Conservation (phyloP, 2,113 vertebrate genomes). For the Elanoides forficatus region DNA sequence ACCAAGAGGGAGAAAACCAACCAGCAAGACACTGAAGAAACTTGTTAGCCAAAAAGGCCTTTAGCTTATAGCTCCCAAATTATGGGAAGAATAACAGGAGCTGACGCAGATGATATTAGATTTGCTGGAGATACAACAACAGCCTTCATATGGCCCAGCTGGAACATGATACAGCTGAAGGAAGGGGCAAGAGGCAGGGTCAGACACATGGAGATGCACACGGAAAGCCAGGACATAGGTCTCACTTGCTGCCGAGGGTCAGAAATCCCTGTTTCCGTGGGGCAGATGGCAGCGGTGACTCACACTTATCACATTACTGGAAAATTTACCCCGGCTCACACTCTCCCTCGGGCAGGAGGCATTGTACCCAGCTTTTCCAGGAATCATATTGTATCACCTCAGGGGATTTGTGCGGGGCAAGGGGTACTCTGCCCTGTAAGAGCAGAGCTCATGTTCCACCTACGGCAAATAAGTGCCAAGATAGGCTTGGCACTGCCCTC, state of each 20-base stretch:
- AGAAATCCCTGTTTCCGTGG: background rate
- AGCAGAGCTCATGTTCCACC: background rate
- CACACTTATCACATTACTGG: background rate
- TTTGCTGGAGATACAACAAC: background rate
- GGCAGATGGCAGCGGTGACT: rapidly evolving
- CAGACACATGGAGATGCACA: background rate
- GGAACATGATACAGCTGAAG: background rate
- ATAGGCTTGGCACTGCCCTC: background rate
- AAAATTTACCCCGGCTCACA: background rate
- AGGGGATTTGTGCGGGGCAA: background rate
- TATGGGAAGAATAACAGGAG: background rate
- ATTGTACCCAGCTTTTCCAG: background rate
- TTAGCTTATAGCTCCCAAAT: background rate
- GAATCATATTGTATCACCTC: background rate
- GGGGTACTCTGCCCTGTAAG: rapidly evolving
- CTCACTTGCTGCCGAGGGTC: background rate
- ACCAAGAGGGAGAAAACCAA: background rate
- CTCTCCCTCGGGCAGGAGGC: background rate
- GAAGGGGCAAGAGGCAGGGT: background rate
- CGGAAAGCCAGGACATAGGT: background rate
- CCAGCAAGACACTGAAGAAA: background rate
- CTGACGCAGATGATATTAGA: background rate
- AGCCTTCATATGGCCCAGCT: background rate
- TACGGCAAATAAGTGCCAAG: background rate
- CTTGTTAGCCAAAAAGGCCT: background rate